These are phyloP conservation scores for Microcebus lehilahytsara DNA, from an alignment of 2,113 vertebrate genomes.

Conservation along the genomic window DNA sequence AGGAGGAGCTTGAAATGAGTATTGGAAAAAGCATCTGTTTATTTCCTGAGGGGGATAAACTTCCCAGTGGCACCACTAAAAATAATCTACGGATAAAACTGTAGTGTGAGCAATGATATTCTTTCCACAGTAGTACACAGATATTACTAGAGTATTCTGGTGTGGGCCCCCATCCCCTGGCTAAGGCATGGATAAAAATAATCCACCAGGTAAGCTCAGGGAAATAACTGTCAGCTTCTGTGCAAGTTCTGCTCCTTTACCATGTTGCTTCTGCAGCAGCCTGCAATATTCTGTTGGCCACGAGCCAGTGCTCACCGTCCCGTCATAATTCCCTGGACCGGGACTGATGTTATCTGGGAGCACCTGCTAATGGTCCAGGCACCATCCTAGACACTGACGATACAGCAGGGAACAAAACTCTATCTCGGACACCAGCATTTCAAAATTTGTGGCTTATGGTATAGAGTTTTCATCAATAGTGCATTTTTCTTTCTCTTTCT, in stretches of 20 bases:
- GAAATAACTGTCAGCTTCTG: conserved; percentile 2
- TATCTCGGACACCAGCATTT: neutral
- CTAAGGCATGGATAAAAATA: conserved; percentile 8
- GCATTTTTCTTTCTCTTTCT: too few relatives aligned
- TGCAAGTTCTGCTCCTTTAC: conserved; percentile 17
- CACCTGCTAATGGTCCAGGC: neutral
- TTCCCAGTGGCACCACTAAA: conserved; percentile 37
- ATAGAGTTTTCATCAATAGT: neutral
- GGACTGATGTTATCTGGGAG: neutral
- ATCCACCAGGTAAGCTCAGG: conserved; percentile 11
- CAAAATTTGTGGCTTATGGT: neutral
- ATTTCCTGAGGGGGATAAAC: conserved; percentile 63
- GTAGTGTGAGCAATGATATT: conserved; percentile 19
- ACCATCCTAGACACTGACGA: neutral
- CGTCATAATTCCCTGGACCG: neutral
- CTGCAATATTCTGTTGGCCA: neutral
- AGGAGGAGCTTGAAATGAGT: conserved; percentile 57
- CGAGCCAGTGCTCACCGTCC: neutral
- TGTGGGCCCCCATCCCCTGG: neutral
- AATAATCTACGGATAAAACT: conserved; percentile 54
- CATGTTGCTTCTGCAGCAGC: neutral
- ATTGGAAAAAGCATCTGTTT: conserved; percentile 55
- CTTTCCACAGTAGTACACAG: conserved; percentile 27
- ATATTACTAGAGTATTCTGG: neutral
- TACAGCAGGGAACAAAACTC: neutral